These are phyloP conservation scores for Thaumatotibia leucotreta DNA, from an alignment of 1,140 invertebrate species.

Conservation along the genomic window DNA sequence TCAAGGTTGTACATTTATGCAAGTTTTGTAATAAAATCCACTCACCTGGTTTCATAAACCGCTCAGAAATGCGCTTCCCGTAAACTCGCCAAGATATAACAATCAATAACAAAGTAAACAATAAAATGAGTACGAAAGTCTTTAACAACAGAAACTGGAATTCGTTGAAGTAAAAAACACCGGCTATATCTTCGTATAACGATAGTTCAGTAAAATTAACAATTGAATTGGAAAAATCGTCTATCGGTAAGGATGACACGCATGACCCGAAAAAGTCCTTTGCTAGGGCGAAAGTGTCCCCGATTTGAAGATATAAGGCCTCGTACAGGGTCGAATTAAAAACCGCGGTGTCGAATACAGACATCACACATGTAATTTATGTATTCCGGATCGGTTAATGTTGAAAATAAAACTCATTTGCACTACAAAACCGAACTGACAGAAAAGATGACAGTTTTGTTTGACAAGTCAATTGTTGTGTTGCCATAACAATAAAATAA, in stretches of 20 bases:
- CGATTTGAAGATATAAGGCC: slow-evolving; percentile 71
- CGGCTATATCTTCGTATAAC: slow-evolving; percentile 57
- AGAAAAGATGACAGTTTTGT: neutral
- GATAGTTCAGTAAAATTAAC: slow-evolving; percentile 56
- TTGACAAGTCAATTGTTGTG: neutral
- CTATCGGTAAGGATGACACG: slow-evolving; percentile 58
- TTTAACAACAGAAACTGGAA: slow-evolving; percentile 87
- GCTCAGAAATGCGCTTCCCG: slow-evolving; percentile 86
- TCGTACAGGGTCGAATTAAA: slow-evolving; percentile 73
- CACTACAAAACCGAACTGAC: slow-evolving; percentile 22
- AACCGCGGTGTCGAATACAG: slow-evolving; percentile 67
- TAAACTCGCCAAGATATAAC: slow-evolving; percentile 88
- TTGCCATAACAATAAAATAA: too few relatives aligned
- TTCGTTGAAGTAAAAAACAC: slow-evolving; percentile 76
- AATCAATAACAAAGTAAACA: slow-evolving; percentile 84
- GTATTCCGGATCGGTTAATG: slow-evolving; percentile 26
- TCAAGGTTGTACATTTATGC: slow-evolving; percentile 14
- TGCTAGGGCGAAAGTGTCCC: slow-evolving; percentile 63
- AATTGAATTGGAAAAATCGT: slow-evolving; percentile 57
- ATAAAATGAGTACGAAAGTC: slow-evolving; percentile 81
- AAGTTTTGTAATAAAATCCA: slow-evolving; percentile 26
- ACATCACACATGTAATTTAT: slow-evolving; percentile 60
- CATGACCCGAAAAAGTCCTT: slow-evolving; percentile 66
- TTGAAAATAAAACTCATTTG: slow-evolving; percentile 21
- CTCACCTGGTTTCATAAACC: slow-evolving; percentile 89